Base-by-base conservation (phyloP, 1,140 invertebrate genomes). In the Dysdera silvatica region DNA sequence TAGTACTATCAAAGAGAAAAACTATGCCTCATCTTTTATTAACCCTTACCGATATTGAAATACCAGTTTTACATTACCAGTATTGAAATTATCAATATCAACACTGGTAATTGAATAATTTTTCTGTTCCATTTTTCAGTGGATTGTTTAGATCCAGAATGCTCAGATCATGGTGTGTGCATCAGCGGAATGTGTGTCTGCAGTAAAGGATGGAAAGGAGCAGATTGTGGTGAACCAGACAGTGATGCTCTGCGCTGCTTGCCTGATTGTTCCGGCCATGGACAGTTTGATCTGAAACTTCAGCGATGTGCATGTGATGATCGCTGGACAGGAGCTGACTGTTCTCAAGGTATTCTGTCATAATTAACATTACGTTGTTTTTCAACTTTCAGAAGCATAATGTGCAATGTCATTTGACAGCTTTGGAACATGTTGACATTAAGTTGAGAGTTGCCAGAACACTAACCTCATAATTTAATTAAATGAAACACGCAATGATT, bases 111-210 rank as follows among this genome's bases (percentile, higher is more conserved):
- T 37, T n/a, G n/a, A 14, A 18, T 16, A 45, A 18, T 18, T 29
- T 31, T 32, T 32, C 18, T 12, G 18, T 31, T 52, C 16, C 16
- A 41, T 18, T 37, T 58, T 49, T 3, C 37, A 88, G 88, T 84
- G 72, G 88, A 91, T 74, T 93, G 89, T 77, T 75, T 84, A 69
- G 89, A 95, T 75, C 87, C 89, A 3, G 84, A 85, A 26, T 98
- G 95, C 78, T 87, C 87, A 23, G 85, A 84, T 29, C 92, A 98
- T 73, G 96, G 96, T n/a, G 90, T 94, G 70, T 99, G 95, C 76
- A 84, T 93, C 32, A 84, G 89, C 61, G 94, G 95, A 2, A 87
- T 88, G 61, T 98, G 95, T 76, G 87, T 92, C 68, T 98, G 95
- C 78, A 86, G 91, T 71, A 88, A 88, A 4, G 95, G 95, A 1